A percentile compares a stretch with the other conserved stretches of the same genome.
Evolutionary conservation across 1,140 invertebrate species (phyloP).

Genomic region (Heliconius hewitsoni): DNA sequence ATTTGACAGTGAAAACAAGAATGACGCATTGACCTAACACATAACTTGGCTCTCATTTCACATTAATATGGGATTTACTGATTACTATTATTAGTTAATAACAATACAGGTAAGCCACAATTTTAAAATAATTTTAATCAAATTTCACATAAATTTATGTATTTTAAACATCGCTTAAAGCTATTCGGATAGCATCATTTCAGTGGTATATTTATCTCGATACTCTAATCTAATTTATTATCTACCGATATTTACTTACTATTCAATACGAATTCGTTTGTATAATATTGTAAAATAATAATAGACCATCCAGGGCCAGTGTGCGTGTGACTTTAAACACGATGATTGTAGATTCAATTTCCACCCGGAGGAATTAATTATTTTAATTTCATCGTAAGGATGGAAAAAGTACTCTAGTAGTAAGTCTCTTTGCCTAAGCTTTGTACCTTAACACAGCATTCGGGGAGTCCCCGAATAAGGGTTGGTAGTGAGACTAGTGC

Average conservation of each 20-base stretch:
- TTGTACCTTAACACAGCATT: too few species aligned
- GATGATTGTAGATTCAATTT: background rate
- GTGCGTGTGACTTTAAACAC: background rate
- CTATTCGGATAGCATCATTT: background rate
- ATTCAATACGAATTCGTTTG: background rate
- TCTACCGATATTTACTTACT: constrained; percentile 1
- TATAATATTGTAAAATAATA: background rate
- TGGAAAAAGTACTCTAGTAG: too few species aligned
- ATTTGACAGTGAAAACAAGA: too few species aligned
- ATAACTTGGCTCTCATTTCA: too few species aligned
- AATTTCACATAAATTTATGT: background rate
- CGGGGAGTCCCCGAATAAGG: too few species aligned
- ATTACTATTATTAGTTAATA: background rate
- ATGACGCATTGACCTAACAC: too few species aligned
- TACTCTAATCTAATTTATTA: constrained; percentile 10
- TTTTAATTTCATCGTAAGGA: too few species aligned
- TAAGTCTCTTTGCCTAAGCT: too few species aligned
- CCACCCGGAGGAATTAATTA: background rate
- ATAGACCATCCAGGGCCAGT: background rate
- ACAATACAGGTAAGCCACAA: too few species aligned
- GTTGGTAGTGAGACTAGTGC: too few species aligned
- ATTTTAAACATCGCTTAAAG: background rate
- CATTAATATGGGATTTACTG: too few species aligned
- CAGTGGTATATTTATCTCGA: background rate
- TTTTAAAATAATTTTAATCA: too few species aligned